Conservation (phyloP, 2,888 invertebrate species). For the Agrilus mali region DNA sequence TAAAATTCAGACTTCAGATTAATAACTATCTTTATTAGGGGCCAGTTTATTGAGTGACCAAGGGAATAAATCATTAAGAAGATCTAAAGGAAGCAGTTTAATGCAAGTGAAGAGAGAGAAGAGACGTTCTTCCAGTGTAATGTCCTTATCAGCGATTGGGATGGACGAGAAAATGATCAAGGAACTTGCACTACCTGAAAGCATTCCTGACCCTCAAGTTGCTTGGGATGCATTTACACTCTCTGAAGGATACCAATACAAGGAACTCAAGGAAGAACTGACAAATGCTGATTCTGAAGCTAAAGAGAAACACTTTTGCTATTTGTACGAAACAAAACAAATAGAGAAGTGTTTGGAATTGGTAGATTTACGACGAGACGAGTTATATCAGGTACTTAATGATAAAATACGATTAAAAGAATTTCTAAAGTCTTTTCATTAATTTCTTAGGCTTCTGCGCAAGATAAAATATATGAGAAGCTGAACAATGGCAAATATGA, state of each 20-base stretch:
- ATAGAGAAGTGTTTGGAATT: constrained; percentile 12
- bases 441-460: no score
- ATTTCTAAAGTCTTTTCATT: constrained; percentile 1
- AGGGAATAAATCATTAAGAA: background rate
- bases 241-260: constrained; percentile 12
- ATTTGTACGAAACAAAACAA: constrained; percentile 14
- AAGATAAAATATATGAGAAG: no score
- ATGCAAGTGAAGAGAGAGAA: constrained; percentile 4
- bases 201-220: constrained; percentile 15
- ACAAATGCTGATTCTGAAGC: constrained; percentile 12
- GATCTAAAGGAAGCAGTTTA: constrained; percentile 7
- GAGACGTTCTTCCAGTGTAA: constrained; percentile 1
- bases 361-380: constrained; percentile 14
- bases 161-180: constrained; percentile 5
- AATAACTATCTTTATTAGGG: no score
- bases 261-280: constrained; percentile 10
- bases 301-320: constrained; percentile 12
- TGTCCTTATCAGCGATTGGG: no score
- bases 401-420: background rate
- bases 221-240: constrained; percentile 17
- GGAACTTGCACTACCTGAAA: constrained; percentile 9
- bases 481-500: no score
- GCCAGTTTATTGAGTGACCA: background rate
- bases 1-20: no score
- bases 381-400: constrained; percentile 16